Evolutionary conservation across 2,888 invertebrate species (phyloP).

Genomic region (Criorhina ranunculi): DNA sequence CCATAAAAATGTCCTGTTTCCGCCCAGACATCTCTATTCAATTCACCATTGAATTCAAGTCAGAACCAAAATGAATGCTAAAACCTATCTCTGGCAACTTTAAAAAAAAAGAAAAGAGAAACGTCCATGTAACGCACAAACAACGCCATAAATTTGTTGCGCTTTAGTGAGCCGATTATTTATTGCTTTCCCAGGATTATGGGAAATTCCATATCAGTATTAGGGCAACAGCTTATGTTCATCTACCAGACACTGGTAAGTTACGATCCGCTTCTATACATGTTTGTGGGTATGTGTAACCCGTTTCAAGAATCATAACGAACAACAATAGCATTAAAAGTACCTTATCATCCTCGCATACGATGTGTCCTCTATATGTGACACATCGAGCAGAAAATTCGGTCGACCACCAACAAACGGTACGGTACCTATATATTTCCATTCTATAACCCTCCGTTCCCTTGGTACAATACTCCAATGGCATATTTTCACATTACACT

Average conservation of each 20-base stretch:
- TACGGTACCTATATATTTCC: conserved; percentile 45
- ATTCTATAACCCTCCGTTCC: background rate
- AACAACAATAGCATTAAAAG: conserved; percentile 1
- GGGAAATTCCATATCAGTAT: conserved; percentile 19
- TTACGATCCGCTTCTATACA: background rate
- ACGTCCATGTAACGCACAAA: conserved; percentile 14
- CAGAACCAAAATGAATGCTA: background rate
- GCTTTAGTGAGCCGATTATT: conserved; percentile 55
- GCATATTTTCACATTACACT: conserved; percentile 65
- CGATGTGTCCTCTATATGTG: conserved; percentile 15
- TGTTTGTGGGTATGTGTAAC: conserved; percentile 5
- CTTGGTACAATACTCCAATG: conserved; percentile 50
- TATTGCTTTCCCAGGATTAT: conserved; percentile 23
- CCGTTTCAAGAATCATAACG: conserved; percentile 32
- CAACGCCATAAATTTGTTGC: conserved; percentile 55
- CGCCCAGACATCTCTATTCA: background rate
- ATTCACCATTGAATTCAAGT: background rate
- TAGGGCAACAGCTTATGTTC: conserved; percentile 9
- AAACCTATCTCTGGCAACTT: background rate
- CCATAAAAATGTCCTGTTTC: conserved; percentile 14
- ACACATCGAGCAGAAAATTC: conserved; percentile 57
- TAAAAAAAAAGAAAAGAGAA: no score
- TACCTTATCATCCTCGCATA: conserved; percentile 29
- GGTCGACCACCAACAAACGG: conserved; percentile 51
- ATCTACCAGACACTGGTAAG: conserved; percentile 11